These are phyloP conservation scores for Echiichthys vipera DNA, from an alignment of 2,797 vertebrate genomes.

Conservation along the genomic window DNA sequence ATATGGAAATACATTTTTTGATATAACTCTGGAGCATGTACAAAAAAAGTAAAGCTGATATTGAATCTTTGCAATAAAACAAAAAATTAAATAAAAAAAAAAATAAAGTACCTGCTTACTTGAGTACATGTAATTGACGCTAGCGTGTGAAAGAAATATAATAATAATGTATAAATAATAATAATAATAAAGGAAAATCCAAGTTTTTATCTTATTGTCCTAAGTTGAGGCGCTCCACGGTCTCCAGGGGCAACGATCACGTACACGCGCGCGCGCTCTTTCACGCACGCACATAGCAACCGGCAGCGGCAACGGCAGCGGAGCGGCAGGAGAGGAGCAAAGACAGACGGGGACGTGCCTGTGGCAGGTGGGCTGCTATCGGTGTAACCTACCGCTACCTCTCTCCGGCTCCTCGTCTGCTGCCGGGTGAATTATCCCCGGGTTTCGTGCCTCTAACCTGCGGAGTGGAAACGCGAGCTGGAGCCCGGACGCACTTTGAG, in stretches of 20 bases:
- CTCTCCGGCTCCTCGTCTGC: background rate
- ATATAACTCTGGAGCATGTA: too few species aligned
- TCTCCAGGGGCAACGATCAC: constrained; percentile 72
- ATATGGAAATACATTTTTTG: too few species aligned
- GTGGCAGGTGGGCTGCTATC: constrained; percentile 36
- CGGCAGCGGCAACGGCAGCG: background rate
- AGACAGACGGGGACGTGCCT: background rate
- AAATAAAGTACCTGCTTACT: too few species aligned
- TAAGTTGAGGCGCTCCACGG: background rate
- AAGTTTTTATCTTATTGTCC: constrained; percentile 15
- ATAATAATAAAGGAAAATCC: background rate
- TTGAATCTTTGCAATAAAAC: too few species aligned
- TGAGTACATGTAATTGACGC: background rate
- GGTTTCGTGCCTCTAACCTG: constrained; percentile 14
- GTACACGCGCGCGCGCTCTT: background rate
- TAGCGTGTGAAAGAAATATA: background rate
- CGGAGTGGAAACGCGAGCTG: constrained; percentile 1
- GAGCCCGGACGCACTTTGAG: constrained; percentile 7
- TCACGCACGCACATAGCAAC: background rate
- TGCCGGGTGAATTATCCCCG: background rate
- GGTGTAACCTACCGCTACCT: background rate
- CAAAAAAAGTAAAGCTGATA: too few species aligned
- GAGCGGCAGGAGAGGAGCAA: background rate
- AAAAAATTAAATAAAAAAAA: too few species aligned
- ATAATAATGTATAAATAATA: too few species aligned